phyloP scores from a whole-genome alignment of 2,888 invertebrate species.

The Hedychridium roseum region DNA sequence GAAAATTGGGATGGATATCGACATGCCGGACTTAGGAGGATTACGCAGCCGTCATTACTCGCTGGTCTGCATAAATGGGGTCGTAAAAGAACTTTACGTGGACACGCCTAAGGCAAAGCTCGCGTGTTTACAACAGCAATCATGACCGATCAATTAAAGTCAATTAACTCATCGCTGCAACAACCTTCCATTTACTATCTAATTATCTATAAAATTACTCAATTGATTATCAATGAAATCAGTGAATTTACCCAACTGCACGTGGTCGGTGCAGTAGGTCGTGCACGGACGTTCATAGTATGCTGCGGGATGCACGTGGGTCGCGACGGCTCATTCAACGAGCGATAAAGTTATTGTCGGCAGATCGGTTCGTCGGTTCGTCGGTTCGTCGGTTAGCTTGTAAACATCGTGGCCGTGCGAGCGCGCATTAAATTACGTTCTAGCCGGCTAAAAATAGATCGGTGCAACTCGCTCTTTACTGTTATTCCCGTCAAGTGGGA shows the following conservation, averaged over 20 bases:
- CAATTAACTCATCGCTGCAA: too few relatives aligned
- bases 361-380: too few relatives aligned
- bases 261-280: too few relatives aligned
- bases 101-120: constrained; percentile 46
- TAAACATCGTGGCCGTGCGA: constrained; percentile 5
- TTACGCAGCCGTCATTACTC: constrained; percentile 64
- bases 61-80: constrained; percentile 65
- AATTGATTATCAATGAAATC: too few relatives aligned
- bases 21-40: constrained; percentile 62
- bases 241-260: too few relatives aligned
- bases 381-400: too few relatives aligned
- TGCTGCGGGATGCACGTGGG: constrained; percentile 12
- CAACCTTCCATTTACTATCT: too few relatives aligned
- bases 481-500: too few relatives aligned
- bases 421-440: constrained; percentile 15
- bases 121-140: constrained; percentile 23
- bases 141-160: too few relatives aligned
- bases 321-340: constrained; percentile 2
- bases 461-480: too few relatives aligned
- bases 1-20: constrained; percentile 62
- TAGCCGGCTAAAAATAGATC: constrained; percentile 15
- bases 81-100: constrained; percentile 62
- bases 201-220: too few relatives aligned
- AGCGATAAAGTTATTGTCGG: constrained; percentile 12
- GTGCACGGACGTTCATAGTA: too few relatives aligned